Conservation (phyloP, 1,140 invertebrate species). For the Stegodyphus mimosarum region DNA sequence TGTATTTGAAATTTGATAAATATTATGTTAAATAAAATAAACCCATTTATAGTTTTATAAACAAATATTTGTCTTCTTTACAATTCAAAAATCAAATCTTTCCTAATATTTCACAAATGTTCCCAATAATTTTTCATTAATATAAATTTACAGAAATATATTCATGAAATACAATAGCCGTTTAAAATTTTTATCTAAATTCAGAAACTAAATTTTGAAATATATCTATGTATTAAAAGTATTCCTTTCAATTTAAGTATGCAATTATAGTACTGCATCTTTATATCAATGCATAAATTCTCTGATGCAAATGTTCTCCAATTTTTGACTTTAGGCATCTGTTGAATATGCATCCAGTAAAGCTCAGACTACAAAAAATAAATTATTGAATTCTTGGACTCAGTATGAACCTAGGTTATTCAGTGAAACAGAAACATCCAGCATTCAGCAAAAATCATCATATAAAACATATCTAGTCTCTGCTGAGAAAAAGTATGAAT, state of each 20-base stretch:
- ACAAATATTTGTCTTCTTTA: background rate
- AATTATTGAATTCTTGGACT: conserved; percentile 36
- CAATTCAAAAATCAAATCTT: no score
- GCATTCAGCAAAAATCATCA: no score
- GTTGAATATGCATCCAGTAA: conserved; percentile 18
- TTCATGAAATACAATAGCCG: no score
- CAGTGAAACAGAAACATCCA: background rate
- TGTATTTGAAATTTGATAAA: background rate
- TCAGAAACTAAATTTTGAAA: no score
- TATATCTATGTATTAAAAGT: no score
- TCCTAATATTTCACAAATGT: no score
- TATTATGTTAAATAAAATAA: background rate
- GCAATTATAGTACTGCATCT: background rate
- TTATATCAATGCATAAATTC: background rate
- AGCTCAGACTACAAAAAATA: conserved; percentile 29
- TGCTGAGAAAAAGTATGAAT: conserved; percentile 27
- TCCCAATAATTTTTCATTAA: no score
- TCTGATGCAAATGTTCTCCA: background rate
- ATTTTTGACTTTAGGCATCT: conserved; percentile 24
- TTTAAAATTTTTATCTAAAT: no score
- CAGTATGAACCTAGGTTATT: conserved; percentile 44
- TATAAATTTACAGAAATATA: no score
- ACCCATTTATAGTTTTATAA: conserved; percentile 5
- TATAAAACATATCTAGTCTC: no score
- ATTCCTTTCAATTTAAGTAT: no score